Percentiles rank a stretch among this genome's conserved stretches.
Evolutionary conservation across 2,888 invertebrate species (phyloP).

Genomic region (Lasioglossum zephyrum): DNA sequence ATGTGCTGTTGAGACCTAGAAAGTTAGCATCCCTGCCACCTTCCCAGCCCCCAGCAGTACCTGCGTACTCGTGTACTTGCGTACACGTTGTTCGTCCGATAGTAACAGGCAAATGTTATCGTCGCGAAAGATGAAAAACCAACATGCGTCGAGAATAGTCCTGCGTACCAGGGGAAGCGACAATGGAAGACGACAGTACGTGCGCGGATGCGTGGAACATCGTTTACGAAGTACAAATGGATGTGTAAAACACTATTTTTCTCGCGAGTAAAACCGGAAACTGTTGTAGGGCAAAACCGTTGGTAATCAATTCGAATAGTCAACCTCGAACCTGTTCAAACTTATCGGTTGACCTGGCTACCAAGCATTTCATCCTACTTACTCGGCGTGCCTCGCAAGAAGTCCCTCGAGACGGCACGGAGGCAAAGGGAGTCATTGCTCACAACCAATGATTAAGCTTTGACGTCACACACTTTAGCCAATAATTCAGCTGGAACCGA

Average conservation of each 20-base stretch:
- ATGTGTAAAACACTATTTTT: slow-evolving; percentile 1
- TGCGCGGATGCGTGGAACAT: slow-evolving; percentile 25
- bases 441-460: no score
- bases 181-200: slow-evolving; percentile 54
- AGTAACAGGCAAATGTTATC: slow-evolving; percentile 44
- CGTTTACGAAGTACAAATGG: slow-evolving; percentile 12
- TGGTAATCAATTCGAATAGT: neutral
- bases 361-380: neutral
- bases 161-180: slow-evolving; percentile 33
- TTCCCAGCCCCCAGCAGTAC: neutral
- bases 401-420: no score
- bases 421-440: no score
- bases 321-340: neutral
- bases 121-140: slow-evolving; percentile 25
- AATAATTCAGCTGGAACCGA: no score
- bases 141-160: slow-evolving; percentile 27
- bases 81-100: slow-evolving; percentile 62
- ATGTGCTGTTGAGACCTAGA: neutral
- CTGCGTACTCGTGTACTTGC: neutral
- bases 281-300: neutral
- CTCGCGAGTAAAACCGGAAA: neutral
- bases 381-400: neutral
- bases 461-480: no score
- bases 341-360: neutral
- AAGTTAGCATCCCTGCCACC: neutral